Base-by-base conservation (phyloP, 2,888 invertebrate genomes). In the Cephus sareptanus region DNA sequence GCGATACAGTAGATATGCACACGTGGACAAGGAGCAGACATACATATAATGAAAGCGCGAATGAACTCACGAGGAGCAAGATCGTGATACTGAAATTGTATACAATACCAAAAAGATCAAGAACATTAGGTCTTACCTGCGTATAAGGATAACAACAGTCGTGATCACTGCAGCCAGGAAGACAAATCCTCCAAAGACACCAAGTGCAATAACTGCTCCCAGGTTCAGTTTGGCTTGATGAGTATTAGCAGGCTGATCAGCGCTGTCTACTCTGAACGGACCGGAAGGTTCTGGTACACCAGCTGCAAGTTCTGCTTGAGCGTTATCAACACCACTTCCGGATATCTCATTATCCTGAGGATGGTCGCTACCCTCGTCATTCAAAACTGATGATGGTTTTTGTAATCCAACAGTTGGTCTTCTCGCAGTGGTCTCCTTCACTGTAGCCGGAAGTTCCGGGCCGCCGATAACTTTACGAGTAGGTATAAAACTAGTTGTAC, bases 101-200 rank as follows among this genome's bases (percentile, higher is more conserved):
- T 12, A 34, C 31, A 69, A 40, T 12, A 75, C 34, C 40, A 75
- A 76, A 56, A 74, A 12, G 75, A 70, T 34, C 23, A 34, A 75
- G 34, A 37, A 34, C 40, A 69, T 35, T 23, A 77, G 76, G 79
- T 79, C 93, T 93, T 93, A 98, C 98, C 97, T 97, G 92, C 96
- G 93, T 76, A 98, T 95, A 84, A 98, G 93, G 80, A 98, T 96
- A 80, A 98, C 96, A 83, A 97, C 95, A 9, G 97, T 97, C 2
- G 97, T 97, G 84, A 97, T 95, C 82, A 98, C 95, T 35, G 97
- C 97, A 13, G 97, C 96, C 75, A 98, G 93, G 90, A 98, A 96
- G 11, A 98, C 96, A 86, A 98, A 96, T 12, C 96, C 97, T n/a
- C 97, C 98, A 90, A 98, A 97, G 12, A 97, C 97, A 3, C 96